Evolutionary conservation across 2,888 invertebrate genomes (phyloP), one percentile per base, ranked within the genome.

Genomic region (Andrena minutula): DNA sequence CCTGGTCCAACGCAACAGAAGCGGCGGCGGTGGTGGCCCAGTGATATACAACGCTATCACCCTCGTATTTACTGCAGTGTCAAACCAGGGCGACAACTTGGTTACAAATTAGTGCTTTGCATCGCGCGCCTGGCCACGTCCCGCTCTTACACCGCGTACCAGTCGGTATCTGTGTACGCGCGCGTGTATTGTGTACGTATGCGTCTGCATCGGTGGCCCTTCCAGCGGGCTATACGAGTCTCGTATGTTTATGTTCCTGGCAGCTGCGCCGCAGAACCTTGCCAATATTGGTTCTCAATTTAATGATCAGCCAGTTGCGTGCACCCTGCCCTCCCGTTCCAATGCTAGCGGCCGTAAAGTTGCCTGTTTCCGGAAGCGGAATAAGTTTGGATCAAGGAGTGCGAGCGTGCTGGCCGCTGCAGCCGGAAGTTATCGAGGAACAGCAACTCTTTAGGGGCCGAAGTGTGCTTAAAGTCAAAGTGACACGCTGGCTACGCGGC

Each of bases 221-320:
- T 90, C 89, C 86, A 84, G 79, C 86, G 84, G 79, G 76, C 80
- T 88, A 79, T 87, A 86, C 87, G 88, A 85, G 85, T 89, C 87
- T 88, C 88, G 91, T 90, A 91, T 92, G 92, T 93, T 93, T 93
- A 93, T 92, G 92, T 89, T 91, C 86, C 89, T 91, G 91, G 93
- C 92, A 93, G 92, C 92, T 93, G 93, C 89, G 90, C 88, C 87
- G 88, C 86, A 89, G 89, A 91, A 90, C 90, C 90, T 92, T 89
- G 90, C 92, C 93, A 92, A 93, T 93, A 93, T 93, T 89, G 93
- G 93, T 93, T 93, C 93, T 93, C 93, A 92, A 93, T 93, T 93
- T 93, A 92, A 92, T 90, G 91, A 93, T 93, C 91, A 88, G 85
- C 89, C 88, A 89, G 83, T 85, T 82, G 86, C 82, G 86, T 83